phyloP scores from a whole-genome alignment of 1,140 invertebrate species.

The Ephestia elutella region DNA sequence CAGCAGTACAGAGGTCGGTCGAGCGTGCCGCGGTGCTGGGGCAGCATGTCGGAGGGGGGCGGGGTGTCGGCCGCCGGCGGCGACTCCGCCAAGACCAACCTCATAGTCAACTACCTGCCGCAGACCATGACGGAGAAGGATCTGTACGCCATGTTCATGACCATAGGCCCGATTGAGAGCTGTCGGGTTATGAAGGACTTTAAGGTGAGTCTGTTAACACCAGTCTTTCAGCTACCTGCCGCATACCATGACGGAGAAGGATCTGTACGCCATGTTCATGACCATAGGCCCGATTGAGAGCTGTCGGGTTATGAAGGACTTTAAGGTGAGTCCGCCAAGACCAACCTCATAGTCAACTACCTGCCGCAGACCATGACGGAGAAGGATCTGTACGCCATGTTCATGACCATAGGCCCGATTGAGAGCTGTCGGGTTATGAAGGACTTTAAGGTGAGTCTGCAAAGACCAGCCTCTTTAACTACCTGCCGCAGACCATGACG shows the following conservation, averaged over 20 bases:
- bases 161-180: conserved; percentile 89
- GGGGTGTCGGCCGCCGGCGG: conserved; percentile 52
- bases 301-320: conserved; percentile 86
- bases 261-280: conserved; percentile 88
- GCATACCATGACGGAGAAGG: conserved; percentile 93
- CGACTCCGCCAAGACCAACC: conserved; percentile 79
- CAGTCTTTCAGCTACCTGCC: conserved; percentile 96
- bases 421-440: conserved; percentile 81
- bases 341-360: conserved; percentile 97
- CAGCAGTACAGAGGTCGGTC: conserved; percentile 57
- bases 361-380: conserved; percentile 95
- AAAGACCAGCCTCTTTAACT: conserved; percentile 92
- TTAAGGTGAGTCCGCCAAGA: conserved; percentile 76
- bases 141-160: conserved; percentile 89
- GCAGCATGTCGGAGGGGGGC: conserved; percentile 63
- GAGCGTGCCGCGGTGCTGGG: conserved; percentile 49
- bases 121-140: conserved; percentile 95
- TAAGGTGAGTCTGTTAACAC: conserved; percentile 80
- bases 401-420: conserved; percentile 72
- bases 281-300: conserved; percentile 36
- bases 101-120: conserved; percentile 97
- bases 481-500: conserved; percentile 93
- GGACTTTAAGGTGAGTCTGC: conserved; percentile 80
- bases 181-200: conserved; percentile 94
- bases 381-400: conserved; percentile 89